Base-by-base conservation (phyloP, 2,113 vertebrate genomes). In the Chrysochloris asiatica region DNA sequence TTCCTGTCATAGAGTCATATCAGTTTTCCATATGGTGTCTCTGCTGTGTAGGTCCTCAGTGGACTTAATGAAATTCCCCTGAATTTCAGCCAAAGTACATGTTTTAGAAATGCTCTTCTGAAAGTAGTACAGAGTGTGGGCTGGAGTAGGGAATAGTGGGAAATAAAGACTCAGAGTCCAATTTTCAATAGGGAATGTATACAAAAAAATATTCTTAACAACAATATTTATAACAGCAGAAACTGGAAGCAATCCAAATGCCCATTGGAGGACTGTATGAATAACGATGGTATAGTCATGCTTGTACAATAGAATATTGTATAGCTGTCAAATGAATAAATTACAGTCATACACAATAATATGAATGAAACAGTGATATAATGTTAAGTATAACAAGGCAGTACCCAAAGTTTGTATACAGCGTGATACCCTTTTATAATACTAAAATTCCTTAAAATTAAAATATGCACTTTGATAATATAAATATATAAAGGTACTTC, bases 271-370 rank as follows among this genome's bases (percentile, higher is more conserved):
- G 45, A n/a, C 71, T 63, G 26, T 30, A 8, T 38, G 26, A 77
- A 69, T 65, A 65, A 61, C 16, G 21, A 90, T 61, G 45, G 14
- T 61, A 54, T 14, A 61, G 54, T 69, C 17, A 89, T 41, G n/a
- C n/a, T n/a, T n/a, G n/a, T n/a, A 89, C 89, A 96, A 86, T 95
- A 76, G 92, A 89, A 93, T 87, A 93, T 88, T 95, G 86, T 89
- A 86, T 45, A 80, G 50, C 75, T 95, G 88, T 94, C 82, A 67
- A 12, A 89, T 87, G 69, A 93, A 85, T 71, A 52, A 69, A 90
- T 88, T 78, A 43, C 21, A 79, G 52, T 65, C 30, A 83, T 41
- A 88, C 83, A 50, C 52, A 72, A 50, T 38, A 78, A 67, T 83
- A 84, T 33, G 48, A 19, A 76, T 80, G 28, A 69, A 83, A 89